A percentile compares a stretch with the other conserved stretches of the same genome.
Evolutionary conservation across 2,888 invertebrate species (phyloP).

Genomic region (Tachina lurida): DNA sequence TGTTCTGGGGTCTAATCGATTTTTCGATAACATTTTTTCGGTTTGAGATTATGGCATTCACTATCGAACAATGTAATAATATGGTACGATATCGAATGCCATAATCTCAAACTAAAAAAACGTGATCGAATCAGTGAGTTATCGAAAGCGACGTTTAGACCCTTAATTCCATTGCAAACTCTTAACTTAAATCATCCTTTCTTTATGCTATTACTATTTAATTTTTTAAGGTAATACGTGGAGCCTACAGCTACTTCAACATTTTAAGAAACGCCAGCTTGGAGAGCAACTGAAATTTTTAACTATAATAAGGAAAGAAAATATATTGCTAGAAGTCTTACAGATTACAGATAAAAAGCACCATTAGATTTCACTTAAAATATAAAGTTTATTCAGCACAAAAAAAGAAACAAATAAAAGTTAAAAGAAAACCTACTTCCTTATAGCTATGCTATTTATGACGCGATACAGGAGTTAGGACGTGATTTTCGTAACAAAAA

Average conservation of each 20-base stretch:
- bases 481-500: too few relatives aligned
- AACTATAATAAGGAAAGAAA: not conserved
- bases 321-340: not conserved
- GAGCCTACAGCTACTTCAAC: constrained; percentile 80
- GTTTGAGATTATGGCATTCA: too few relatives aligned
- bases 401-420: not conserved
- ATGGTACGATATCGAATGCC: too few relatives aligned
- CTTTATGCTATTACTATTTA: not conserved
- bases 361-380: not conserved
- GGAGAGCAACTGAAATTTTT: not conserved
- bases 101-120: too few relatives aligned
- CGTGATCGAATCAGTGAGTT: too few relatives aligned
- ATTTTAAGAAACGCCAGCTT: constrained; percentile 74
- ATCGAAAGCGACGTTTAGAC: too few relatives aligned
- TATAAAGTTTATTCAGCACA: not conserved
- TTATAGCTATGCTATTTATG: too few relatives aligned
- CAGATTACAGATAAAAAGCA: not conserved
- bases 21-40: too few relatives aligned
- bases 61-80: too few relatives aligned
- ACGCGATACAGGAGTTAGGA: too few relatives aligned
- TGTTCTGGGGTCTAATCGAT: too few relatives aligned
- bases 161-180: too few relatives aligned
- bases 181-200: not conserved
- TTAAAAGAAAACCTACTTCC: not conserved
- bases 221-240: constrained; percentile 76